Base-by-base conservation (phyloP, 1,140 invertebrate species). In the Sitophilus oryzae region DNA sequence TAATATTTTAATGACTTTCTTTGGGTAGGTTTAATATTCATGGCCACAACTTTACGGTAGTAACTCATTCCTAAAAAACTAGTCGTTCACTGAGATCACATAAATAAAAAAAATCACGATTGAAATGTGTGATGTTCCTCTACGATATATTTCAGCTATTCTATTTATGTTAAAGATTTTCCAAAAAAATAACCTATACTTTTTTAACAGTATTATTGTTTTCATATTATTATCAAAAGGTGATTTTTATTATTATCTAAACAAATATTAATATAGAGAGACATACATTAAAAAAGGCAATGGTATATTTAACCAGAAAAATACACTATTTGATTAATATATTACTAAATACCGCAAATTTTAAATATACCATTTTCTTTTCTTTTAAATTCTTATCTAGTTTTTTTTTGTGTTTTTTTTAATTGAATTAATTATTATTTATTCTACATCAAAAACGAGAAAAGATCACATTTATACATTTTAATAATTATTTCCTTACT, bases 351-450 rank as follows among this genome's bases (percentile, higher is more conserved):
- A n/a, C n/a, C n/a, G n/a, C n/a, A n/a, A n/a, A n/a, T n/a, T n/a
- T n/a, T n/a, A n/a, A n/a, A n/a, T n/a, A n/a, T 52, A 43, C 16
- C 10, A 14, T 37, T 44, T 51, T 30, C 36, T 52, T 43, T 10
- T 44, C 23, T 16, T 46, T 46, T 52, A 18, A 11, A 11, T 8
- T 42, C 40, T 36, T 30, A 42, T 10, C 21, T 38, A 36, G 19
- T 36, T 60, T 75, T 37, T 52, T 52, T 35, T 5, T 22, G 38
- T 46, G 16, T 37, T 48, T 52, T 58, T 46, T 40, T 30, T 40
- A 21, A 40, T 50, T 50, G 22, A n/a, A 38, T 38, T 42, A 46
- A 35, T 14, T 37, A 37, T 25, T 40, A 46, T 9, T 10, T 52
- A 49, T 11, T 19, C 25, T 42, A 47, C 35, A 15, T 52, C n/a